Evolutionary conservation across 2,113 vertebrate genomes (phyloP).

Genomic region (Fregata magnificens): DNA sequence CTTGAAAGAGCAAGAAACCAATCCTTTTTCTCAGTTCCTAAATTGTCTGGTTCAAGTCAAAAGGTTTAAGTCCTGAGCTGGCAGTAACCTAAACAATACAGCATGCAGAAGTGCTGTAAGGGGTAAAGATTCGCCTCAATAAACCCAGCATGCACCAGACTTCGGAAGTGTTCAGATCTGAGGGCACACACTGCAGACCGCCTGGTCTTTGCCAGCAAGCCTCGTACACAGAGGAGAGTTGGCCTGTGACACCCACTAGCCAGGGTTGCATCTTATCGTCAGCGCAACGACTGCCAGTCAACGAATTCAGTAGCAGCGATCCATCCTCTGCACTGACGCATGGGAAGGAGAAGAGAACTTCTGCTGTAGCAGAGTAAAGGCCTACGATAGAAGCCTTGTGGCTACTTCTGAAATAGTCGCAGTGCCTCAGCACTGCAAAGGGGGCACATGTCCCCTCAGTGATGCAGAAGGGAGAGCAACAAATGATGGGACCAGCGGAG

Average conservation of each 20-base stretch:
- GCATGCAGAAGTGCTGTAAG: neutral
- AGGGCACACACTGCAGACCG: neutral
- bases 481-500: neutral
- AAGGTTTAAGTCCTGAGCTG: neutral
- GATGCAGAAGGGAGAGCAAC: neutral
- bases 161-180: too few species aligned
- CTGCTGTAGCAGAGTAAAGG: neutral
- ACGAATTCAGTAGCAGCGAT: neutral
- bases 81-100: neutral
- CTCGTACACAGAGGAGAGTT: rapidly evolving
- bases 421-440: neutral
- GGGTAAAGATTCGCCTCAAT: neutral
- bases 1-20: neutral
- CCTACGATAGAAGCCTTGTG: neutral
- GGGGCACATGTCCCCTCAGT: neutral
- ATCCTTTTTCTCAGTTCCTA: neutral
- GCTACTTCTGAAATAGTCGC: neutral
- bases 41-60: neutral
- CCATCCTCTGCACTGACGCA: neutral
- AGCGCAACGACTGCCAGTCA: neutral
- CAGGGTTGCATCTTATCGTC: neutral
- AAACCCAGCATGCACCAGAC: too few species aligned
- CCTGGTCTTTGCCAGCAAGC: neutral
- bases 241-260: neutral
- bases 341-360: neutral